Conservation (phyloP, 2,888 invertebrate species). For the Eutolmus rufibarbis region DNA sequence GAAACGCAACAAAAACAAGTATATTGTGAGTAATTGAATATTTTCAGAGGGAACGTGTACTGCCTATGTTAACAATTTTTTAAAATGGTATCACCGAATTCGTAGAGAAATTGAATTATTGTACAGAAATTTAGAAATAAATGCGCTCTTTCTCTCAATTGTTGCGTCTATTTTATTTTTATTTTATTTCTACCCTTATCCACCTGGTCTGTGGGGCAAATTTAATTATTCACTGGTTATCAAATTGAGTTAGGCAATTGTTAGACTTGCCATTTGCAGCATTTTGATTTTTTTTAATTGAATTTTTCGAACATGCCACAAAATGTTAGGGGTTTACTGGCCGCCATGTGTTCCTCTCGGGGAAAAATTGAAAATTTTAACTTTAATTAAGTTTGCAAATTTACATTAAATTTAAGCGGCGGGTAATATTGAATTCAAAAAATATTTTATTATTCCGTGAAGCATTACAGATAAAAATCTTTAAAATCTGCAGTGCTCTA, state of each 20-base stretch:
- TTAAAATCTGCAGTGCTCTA: too few relatives aligned
- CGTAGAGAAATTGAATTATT: constrained; percentile 25
- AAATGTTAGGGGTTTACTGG: too few relatives aligned
- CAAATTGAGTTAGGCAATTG: background rate
- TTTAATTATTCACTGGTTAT: background rate
- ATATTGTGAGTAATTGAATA: constrained; percentile 33
- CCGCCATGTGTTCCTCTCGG: too few relatives aligned
- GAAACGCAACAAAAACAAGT: constrained; percentile 15
- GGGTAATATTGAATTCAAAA: too few relatives aligned
- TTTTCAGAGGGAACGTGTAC: constrained; percentile 40
- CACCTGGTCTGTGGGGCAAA: background rate
- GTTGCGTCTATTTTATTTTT: background rate
- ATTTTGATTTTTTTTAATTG: background rate
- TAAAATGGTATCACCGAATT: constrained; percentile 20
- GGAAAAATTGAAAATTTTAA: too few relatives aligned
- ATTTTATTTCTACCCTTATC: background rate
- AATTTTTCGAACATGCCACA: background rate
- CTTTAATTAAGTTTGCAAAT: too few relatives aligned
- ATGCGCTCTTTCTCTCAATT: constrained; percentile 28
- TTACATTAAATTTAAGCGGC: too few relatives aligned
- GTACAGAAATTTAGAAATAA: constrained; percentile 39
- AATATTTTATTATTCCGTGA: too few relatives aligned
- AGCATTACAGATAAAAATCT: too few relatives aligned
- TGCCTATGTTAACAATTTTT: constrained; percentile 45
- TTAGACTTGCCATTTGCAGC: background rate